These are phyloP conservation scores for Macrobrachium rosenbergii DNA, from an alignment of 1,140 invertebrate genomes.

Conservation along the genomic window DNA sequence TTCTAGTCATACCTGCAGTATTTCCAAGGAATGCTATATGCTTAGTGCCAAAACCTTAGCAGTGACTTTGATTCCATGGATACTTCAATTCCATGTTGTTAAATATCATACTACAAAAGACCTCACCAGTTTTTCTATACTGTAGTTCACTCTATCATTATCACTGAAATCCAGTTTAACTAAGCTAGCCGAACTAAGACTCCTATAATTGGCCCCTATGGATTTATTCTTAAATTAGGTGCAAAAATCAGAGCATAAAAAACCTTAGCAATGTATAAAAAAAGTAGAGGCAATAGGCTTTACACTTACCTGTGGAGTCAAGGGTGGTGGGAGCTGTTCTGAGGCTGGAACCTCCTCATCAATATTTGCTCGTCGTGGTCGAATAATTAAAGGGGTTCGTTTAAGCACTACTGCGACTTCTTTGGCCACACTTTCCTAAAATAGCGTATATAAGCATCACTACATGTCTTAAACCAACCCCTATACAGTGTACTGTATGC, in stretches of 20 bases:
- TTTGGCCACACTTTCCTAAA: conserved; percentile 78
- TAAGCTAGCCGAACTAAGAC: no score
- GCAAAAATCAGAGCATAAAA: neutral
- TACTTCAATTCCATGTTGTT: no score
- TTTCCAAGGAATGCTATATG: no score
- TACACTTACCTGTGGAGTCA: conserved; percentile 68
- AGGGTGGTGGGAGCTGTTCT: conserved; percentile 67
- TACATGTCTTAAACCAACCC: neutral
- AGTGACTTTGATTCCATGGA: no score
- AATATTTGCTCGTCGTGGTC: conserved; percentile 77
- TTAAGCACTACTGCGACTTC: conserved; percentile 78
- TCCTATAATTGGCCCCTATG: no score
- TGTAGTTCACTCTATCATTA: no score
- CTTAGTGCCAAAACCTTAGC: no score
- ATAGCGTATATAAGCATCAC: conserved; percentile 67
- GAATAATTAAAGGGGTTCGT: conserved; percentile 80
- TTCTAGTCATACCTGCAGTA: no score
- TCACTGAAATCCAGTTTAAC: no score
- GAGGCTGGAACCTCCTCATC: conserved; percentile 73
- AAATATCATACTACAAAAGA: no score
- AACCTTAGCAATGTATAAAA: neutral
- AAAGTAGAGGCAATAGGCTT: neutral
- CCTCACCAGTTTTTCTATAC: no score
- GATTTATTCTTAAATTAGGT: neutral
- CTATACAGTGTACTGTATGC: no score